Evolutionary conservation across 1,140 invertebrate species (phyloP).

Genomic region (Apis dorsata): DNA sequence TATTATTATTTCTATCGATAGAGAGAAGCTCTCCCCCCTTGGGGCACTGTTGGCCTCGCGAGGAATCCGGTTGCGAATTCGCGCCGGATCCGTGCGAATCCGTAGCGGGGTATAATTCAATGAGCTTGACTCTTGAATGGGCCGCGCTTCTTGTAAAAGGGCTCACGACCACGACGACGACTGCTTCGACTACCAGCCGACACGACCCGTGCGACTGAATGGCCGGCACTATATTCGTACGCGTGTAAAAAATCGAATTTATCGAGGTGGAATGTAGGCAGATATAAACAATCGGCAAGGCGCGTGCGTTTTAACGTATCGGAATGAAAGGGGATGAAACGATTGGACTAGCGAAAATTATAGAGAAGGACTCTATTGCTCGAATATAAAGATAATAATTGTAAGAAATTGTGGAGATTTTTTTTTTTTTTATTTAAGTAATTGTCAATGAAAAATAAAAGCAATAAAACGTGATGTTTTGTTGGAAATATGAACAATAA

Average conservation of each 20-base stretch:
- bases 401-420: too few species aligned
- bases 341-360: slow-evolving; percentile 54
- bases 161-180: slow-evolving; percentile 38
- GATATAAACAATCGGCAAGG: slow-evolving; percentile 61
- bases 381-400: too few species aligned
- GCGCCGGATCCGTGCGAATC: slow-evolving; percentile 55
- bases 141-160: slow-evolving; percentile 61
- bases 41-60: slow-evolving; percentile 37
- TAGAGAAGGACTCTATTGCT: too few species aligned
- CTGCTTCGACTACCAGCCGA: slow-evolving; percentile 22
- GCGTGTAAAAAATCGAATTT: slow-evolving; percentile 69
- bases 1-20: too few species aligned
- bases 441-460: too few species aligned
- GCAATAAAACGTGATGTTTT: too few species aligned
- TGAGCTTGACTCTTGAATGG: slow-evolving; percentile 70
- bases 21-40: too few species aligned
- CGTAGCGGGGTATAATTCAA: slow-evolving; percentile 68
- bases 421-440: too few species aligned
- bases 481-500: too few species aligned
- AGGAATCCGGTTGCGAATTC: slow-evolving; percentile 56
- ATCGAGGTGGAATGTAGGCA: slow-evolving; percentile 63
- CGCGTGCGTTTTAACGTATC: slow-evolving; percentile 30
- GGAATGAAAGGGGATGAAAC: slow-evolving; percentile 39
- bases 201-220: slow-evolving; percentile 60
- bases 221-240: slow-evolving; percentile 70